Base-by-base conservation (phyloP, 2,888 invertebrate species). In the Peribatodes rhomboidaria region DNA sequence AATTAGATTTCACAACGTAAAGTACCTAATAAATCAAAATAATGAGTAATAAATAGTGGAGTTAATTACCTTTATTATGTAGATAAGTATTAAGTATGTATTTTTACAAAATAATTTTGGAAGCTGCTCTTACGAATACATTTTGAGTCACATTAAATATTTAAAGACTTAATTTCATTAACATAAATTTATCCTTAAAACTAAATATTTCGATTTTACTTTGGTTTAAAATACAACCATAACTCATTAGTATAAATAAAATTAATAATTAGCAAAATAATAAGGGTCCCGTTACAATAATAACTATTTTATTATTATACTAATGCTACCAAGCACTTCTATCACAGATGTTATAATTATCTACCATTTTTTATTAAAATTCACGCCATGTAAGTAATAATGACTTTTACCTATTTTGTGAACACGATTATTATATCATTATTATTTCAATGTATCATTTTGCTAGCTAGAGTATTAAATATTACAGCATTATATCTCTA, bases 261-360 rank as follows among this genome's bases (percentile, higher is more conserved):
- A 35, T 31, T 22, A 35, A 20, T 52, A 37, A 20, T 49, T 16
- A 55, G 22, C 33, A 52, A 44, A 42, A 22, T 13, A 47, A 27
- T 37, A 22, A 31, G 11, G 4, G 27, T 49, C 6, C 18, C 27
- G 1, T 14, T 3, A 33, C 31, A 53, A 27, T 47, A 35, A 39
- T 39, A 31, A 49, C 14, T 53, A 53, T 47, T 37, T 49, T 49
- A 42, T 35, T 42, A 71, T 35, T 44, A 54, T 46, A 37, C 37
- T 69, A 67, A 74, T 67, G 72, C 70, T 65, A 74, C 49, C 71
- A 75, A 68, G 70, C 75, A 72, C 53, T 67, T 78, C 78, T 80
- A 80, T 80, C 80, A 80, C 80, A 80, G 80, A 74, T 79, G 74
- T 76, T 76, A 75, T 61, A 69, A 64, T 50, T 52, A 59, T 47